These are phyloP conservation scores for Heliconius himera DNA, from an alignment of 1,140 invertebrate species.

Conservation along the genomic window DNA sequence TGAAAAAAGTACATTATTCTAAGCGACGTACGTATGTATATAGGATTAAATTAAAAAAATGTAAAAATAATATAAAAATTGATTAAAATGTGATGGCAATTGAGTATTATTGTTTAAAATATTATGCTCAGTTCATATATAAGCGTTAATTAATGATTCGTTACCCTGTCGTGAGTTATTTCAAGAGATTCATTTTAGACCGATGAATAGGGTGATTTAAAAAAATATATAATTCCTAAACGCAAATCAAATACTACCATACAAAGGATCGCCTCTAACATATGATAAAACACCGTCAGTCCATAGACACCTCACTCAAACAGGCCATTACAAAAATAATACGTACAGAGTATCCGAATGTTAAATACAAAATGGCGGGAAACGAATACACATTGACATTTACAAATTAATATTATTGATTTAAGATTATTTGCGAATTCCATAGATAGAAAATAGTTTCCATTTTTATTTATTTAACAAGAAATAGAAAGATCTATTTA, in stretches of 20 bases:
- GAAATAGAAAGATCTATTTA: neutral
- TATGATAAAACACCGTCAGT: slow-evolving; percentile 24
- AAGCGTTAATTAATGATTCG: slow-evolving; percentile 58
- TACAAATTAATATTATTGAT: neutral
- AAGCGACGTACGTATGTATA: slow-evolving; percentile 59
- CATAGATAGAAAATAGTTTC: neutral
- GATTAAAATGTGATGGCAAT: slow-evolving; percentile 65
- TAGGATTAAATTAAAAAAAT: slow-evolving; percentile 53
- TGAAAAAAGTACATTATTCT: slow-evolving; percentile 57
- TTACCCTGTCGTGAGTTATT: slow-evolving; percentile 71
- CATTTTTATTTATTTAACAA: neutral
- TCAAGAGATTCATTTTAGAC: slow-evolving; percentile 58
- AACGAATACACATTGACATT: slow-evolving; percentile 33
- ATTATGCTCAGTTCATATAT: slow-evolving; percentile 69
- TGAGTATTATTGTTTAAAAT: slow-evolving; percentile 73
- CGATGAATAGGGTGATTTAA: slow-evolving; percentile 35
- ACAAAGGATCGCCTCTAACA: slow-evolving; percentile 8
- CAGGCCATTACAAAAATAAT: slow-evolving; percentile 25
- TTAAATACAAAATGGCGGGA: slow-evolving; percentile 20
- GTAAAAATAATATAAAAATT: slow-evolving; percentile 49
- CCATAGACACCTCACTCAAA: slow-evolving; percentile 30
- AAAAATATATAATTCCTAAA: slow-evolving; percentile 19
- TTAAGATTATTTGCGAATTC: neutral
- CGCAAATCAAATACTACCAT: slow-evolving; percentile 8
- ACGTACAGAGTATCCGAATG: slow-evolving; percentile 42